Base-by-base conservation (phyloP, 2,888 invertebrate genomes). In the Diarsia mendica region DNA sequence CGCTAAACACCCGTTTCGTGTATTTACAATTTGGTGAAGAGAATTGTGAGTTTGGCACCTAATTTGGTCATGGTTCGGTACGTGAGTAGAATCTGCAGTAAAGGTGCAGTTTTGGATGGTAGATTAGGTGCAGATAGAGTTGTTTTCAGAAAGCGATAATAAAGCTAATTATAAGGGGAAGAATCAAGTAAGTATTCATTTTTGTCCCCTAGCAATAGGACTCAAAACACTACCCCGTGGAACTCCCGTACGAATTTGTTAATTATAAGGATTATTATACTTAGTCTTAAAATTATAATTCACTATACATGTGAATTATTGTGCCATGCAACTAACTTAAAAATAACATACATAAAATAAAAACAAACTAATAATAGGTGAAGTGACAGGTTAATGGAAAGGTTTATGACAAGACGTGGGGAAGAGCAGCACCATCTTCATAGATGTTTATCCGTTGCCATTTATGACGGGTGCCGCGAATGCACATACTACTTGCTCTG, bases 1-100 rank as follows among this genome's bases (percentile, higher is more conserved):
- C 15, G 51, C 66, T 71, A 63, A 68, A 78, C 67, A 77, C 28
- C 61, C 44, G 63, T 82, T 68, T 33, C 58, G 51, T 72, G 55
- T 28, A 79, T 74, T 83, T 65, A 60, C 23, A 64, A 74, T 79
- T 68, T 72, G 11, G 46, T 46, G 69, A 49, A 63, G 49, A 67
- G 55, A 79, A 79, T 70, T 64, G n/a, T 23, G 15, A 64, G 73
- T 79, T 81, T 83, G 64, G 79, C 83, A 70, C 74, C 74, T 79
- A 78, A 83, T 74, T 83, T 83, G 33, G 73, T 70, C 73, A 83
- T 55, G 63, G 67, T 3, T 70, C 49, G 18, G n/a, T 69, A 44
- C 48, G 51, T 39, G 67, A 67, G 39, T 44, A 15, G 33, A 68
- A 44, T 61, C 13, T 76, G 48, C 23, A 18, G 3, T 6, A 44